These are phyloP conservation scores for Tetramorium simillimum DNA, from an alignment of 1,140 invertebrate genomes.

Conservation along the genomic window DNA sequence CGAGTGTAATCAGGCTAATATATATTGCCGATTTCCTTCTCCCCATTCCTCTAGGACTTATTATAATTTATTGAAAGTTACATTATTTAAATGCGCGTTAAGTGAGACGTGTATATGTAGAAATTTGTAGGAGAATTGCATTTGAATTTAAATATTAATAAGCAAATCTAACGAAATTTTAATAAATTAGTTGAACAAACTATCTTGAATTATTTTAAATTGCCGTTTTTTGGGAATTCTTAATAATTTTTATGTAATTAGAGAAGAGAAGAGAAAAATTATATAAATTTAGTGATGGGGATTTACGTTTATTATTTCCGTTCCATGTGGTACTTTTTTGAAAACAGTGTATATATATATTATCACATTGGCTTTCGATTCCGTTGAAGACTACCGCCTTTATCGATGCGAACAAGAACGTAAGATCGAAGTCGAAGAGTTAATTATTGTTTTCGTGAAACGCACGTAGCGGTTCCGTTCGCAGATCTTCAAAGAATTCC, in stretches of 20 bases:
- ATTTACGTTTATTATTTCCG: neutral
- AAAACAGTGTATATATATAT: neutral
- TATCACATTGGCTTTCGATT: no score
- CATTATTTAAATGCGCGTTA: neutral
- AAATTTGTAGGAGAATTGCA: neutral
- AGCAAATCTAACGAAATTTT: constrained; percentile 13
- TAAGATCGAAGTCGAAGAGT: neutral
- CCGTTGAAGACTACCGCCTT: neutral
- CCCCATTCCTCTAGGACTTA: neutral
- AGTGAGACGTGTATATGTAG: neutral
- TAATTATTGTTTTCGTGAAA: constrained; percentile 47
- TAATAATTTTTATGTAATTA: neutral
- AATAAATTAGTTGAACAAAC: neutral
- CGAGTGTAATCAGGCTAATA: constrained; percentile 48
- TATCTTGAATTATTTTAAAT: constrained; percentile 4
- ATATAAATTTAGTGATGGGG: neutral
- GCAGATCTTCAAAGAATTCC: constrained; percentile 9
- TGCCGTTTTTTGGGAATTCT: neutral
- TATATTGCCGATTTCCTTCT: constrained; percentile 15
- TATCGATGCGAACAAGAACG: neutral
- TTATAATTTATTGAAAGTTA: neutral
- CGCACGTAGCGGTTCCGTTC: constrained; percentile 17
- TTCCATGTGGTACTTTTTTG: neutral
- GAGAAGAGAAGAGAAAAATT: neutral
- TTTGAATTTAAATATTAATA: neutral